Conservation (phyloP, 2,888 invertebrate genomes). For the Proisotoma minuta region DNA sequence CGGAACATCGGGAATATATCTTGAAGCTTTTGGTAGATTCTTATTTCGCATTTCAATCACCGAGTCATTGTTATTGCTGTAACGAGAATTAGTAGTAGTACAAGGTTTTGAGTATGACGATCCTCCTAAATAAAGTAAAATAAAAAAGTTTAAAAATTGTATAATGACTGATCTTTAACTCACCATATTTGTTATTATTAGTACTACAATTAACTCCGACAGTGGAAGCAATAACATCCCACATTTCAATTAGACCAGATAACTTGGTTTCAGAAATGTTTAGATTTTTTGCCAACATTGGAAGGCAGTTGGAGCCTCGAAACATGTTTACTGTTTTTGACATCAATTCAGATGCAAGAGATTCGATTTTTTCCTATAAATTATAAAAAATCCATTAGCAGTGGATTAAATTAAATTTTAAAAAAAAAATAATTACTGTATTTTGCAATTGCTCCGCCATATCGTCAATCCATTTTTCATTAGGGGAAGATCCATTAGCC, state of each 20-base stretch:
- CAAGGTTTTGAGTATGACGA: too few species aligned
- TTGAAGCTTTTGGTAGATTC: neutral
- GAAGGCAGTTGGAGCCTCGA: slow-evolving; percentile 18
- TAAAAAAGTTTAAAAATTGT: too few species aligned
- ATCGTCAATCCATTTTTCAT: slow-evolving; percentile 15
- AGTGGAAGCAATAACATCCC: slow-evolving; percentile 28
- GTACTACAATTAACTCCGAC: neutral
- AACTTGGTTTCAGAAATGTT: slow-evolving; percentile 31
- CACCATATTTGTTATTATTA: neutral
- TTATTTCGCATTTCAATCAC: neutral
- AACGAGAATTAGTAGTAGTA: neutral
- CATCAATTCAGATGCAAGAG: slow-evolving; percentile 10
- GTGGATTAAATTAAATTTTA: neutral
- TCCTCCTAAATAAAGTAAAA: too few species aligned
- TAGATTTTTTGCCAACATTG: slow-evolving; percentile 22
- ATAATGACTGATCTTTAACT: too few species aligned
- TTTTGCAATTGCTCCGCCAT: slow-evolving; percentile 13
- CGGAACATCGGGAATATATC: neutral
- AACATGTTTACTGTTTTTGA: slow-evolving; percentile 31
- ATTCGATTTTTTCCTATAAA: slow-evolving; percentile 25
- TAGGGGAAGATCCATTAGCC: too few species aligned
- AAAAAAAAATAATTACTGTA: slow-evolving; percentile 11
- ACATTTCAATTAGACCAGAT: slow-evolving; percentile 31
- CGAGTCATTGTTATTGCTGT: neutral
- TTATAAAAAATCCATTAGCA: neutral